Evolutionary conservation across 64 coral and sea anemone species (phyloP), one percentile per base, ranked within the genome.

Genomic region (Montipora capricornis): DNA sequence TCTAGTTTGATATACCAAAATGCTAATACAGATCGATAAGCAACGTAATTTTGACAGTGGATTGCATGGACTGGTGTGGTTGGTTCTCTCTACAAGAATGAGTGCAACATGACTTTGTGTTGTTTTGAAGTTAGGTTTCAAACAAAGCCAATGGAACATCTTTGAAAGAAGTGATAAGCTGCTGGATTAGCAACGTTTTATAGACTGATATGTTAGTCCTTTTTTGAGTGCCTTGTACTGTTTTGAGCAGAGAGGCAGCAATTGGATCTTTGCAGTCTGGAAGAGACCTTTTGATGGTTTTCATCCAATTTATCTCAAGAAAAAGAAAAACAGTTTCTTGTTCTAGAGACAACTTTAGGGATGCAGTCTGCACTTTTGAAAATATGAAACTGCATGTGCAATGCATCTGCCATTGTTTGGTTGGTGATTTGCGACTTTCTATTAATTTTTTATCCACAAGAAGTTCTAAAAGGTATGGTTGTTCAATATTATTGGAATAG

Each of bases 1-100:
- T 15, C 87, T 20, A 93, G 68, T 76, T 80, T 95, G 20, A 73
- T 95, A 9, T 91, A 88, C 29, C 57, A 74, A 44, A 52, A 92
- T 44, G 50, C 76, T 19, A 83, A 76, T 29, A 76, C 29, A 10
- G 7, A 46, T 46, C 22, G 74, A 46, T 76, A 76, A 71, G 17
- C 4, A 24, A 22, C 68, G 20, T 67, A 14, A 12, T 8, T 67
- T 67, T 15, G 62, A 67, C 62, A 10, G 5, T 55, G 37, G 47
- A 19, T 79, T 19, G 5, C 77, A 52, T 8, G 8, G 15, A 47
- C 47, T 19, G 16, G 15, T 52, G 15, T 79, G 77, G 5, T 79
- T 19, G 47, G 16, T 52, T 51, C 53, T 12, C 61, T 64, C 13
- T 64, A 0, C 61, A 64, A 64, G 11, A 14, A 64, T 64, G 4